Percentiles rank a stretch among this genome's conserved stretches.
Evolutionary conservation across 2,113 vertebrate genomes (phyloP).

Genomic region (Lampris megalopsis): DNA sequence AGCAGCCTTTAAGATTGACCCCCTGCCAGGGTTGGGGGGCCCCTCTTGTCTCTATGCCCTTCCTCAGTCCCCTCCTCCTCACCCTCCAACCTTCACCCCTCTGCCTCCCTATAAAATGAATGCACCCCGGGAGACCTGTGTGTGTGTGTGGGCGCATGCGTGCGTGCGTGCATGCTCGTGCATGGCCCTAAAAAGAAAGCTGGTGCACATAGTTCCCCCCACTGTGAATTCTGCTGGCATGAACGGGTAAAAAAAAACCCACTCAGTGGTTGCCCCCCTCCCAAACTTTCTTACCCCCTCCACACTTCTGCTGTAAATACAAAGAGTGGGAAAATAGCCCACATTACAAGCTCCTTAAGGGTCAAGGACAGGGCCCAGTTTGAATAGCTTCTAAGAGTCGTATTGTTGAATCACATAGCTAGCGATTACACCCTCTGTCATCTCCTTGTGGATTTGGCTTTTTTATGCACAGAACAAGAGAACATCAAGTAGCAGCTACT

Average conservation of each 20-base stretch:
- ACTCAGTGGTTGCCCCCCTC: conserved; percentile 65
- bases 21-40: conserved; percentile 60
- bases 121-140: conserved; percentile 73
- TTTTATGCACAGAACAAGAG: conserved; percentile 65
- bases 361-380: conserved; percentile 84
- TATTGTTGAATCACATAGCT: conserved; percentile 86
- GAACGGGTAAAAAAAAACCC: conserved; percentile 74
- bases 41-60: conserved; percentile 73
- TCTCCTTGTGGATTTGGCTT: conserved; percentile 79
- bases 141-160: conserved; percentile 35
- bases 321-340: conserved; percentile 82
- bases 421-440: conserved; percentile 87
- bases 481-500: conserved; percentile 67
- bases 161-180: conserved; percentile 29
- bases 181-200: conserved; percentile 5
- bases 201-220: conserved; percentile 54
- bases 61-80: conserved; percentile 54
- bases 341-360: conserved; percentile 88
- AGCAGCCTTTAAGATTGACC: conserved; percentile 84
- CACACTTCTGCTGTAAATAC: conserved; percentile 73
- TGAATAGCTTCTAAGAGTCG: conserved; percentile 84
- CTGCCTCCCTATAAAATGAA: conserved; percentile 76
- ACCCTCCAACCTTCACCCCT: conserved; percentile 70
- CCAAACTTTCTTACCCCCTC: conserved; percentile 43
- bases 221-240: conserved; percentile 77